Evolutionary conservation across 2,797 vertebrate genomes (phyloP).

Genomic region (Channa striata): DNA sequence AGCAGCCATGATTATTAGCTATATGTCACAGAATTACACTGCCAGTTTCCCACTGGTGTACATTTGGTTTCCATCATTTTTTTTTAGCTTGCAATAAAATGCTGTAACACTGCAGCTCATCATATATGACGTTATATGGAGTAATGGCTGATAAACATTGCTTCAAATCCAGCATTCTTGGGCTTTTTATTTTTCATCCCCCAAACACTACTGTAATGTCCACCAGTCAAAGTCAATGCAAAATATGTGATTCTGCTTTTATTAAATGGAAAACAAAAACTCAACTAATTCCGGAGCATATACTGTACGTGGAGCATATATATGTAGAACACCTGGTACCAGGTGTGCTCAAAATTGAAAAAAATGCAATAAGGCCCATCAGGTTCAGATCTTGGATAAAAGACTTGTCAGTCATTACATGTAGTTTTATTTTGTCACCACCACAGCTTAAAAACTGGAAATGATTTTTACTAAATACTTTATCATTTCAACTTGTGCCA

Average conservation of each 20-base stretch:
- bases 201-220: not conserved
- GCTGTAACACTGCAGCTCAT: too few species aligned
- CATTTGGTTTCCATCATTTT: not conserved
- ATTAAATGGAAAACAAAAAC: not conserved
- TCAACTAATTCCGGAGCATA: too few species aligned
- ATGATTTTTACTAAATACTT: not conserved
- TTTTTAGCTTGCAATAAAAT: not conserved
- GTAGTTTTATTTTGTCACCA: not conserved
- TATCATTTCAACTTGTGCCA: not conserved
- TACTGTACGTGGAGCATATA: too few species aligned
- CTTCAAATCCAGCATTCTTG: not conserved
- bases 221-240: not conserved
- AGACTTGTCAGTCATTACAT: not conserved
- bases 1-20: constrained; percentile 14
- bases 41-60: not conserved
- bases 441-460: not conserved
- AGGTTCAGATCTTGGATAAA: not conserved
- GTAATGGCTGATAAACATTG: not conserved
- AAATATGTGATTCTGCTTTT: too few species aligned
- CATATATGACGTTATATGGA: too few species aligned
- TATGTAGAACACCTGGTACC: not conserved
- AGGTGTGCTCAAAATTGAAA: not conserved
- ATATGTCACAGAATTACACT: not conserved
- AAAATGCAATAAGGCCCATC: not conserved
- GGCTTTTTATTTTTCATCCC: not conserved